Evolutionary conservation across 2,797 vertebrate species (phyloP).

Genomic region (Bufotes viridis): DNA sequence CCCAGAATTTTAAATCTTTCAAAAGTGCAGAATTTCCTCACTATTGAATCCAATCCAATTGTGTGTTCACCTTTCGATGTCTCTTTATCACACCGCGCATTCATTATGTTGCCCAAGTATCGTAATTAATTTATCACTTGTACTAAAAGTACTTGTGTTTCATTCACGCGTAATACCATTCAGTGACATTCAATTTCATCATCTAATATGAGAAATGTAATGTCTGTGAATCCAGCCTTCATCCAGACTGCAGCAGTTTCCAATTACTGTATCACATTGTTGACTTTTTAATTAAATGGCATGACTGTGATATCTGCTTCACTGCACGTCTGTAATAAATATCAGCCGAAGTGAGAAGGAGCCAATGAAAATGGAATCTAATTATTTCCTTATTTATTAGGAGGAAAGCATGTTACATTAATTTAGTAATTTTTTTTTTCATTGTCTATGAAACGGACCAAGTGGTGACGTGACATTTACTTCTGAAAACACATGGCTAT

Average conservation of each 20-base stretch:
- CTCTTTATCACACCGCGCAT: background rate
- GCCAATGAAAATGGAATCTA: background rate
- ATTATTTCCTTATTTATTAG: conserved; percentile 21
- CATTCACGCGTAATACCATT: conserved; percentile 18
- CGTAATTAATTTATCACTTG: conserved; percentile 39
- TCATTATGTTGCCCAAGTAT: conserved; percentile 29
- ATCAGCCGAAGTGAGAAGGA: background rate
- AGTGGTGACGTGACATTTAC: background rate
- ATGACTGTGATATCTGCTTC: conserved; percentile 18
- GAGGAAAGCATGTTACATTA: background rate
- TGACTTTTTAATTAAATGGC: conserved; percentile 37
- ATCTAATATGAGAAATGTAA: conserved; percentile 27
- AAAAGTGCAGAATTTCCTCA: background rate
- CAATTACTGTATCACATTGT: conserved; percentile 35
- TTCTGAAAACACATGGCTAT: background rate
- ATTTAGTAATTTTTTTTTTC: background rate
- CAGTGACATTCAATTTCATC: conserved; percentile 29
- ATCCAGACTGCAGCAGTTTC: conserved; percentile 23
- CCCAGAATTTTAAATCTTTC: background rate
- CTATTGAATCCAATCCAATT: background rate
- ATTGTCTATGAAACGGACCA: background rate
- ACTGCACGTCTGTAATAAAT: conserved; percentile 26
- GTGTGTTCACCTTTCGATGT: background rate
- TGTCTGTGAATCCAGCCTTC: background rate
- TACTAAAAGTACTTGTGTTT: conserved; percentile 22